Base-by-base conservation (phyloP, 2,113 vertebrate genomes). In the Fulica atra region DNA sequence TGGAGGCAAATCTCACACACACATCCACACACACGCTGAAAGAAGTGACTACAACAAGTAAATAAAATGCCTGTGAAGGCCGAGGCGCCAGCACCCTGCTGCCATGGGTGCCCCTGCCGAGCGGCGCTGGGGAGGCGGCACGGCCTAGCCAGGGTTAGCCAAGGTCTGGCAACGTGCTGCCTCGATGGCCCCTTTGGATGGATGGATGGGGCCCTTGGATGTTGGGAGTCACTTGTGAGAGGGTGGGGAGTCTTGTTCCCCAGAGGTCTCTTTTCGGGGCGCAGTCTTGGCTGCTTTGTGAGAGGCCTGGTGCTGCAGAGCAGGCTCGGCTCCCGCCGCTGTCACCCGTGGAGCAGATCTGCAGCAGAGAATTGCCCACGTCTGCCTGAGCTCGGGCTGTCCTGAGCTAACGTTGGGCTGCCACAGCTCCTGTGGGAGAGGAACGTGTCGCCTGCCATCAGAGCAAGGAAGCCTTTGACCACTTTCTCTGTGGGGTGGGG, bases 1-100 rank as follows among this genome's bases (percentile, higher is more conserved):
- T 96, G 71, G 91, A 97, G 97, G 96, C 96, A 83, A 81, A 94
- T 96, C 92, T 93, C 92, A 65, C 93, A 42, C 93, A 86, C 95
- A 35, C 96, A 74, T 89, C 10, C 68, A 70, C 95, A 16, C 95
- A 16, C 92, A 11, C 68, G 6, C 84, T 26, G 13, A 81, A 78
- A 69, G 42, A 50, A 74, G 64, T 61, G 88, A 68, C 85, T 51
- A 78, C 86, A 81, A 84, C 77, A 63, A 92, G 96, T 84, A 91
- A 89, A 94, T 36, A 86, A 72, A 78, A 74, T 33, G 80, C 74
- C 31, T 6, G 74, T 0, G 33, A 60, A 0, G 13, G 15, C 71
- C 31, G 4, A 9, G 44, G 66, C 4, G 36, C 9, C 5, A 29
- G 72, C 3, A 0, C 31, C 56, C 51, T 5, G 63, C 7, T 2